A percentile compares a stretch with the other conserved stretches of the same genome.
Conservation (phyloP, 2,888 invertebrate species). For the Polietes domitor region DNA sequence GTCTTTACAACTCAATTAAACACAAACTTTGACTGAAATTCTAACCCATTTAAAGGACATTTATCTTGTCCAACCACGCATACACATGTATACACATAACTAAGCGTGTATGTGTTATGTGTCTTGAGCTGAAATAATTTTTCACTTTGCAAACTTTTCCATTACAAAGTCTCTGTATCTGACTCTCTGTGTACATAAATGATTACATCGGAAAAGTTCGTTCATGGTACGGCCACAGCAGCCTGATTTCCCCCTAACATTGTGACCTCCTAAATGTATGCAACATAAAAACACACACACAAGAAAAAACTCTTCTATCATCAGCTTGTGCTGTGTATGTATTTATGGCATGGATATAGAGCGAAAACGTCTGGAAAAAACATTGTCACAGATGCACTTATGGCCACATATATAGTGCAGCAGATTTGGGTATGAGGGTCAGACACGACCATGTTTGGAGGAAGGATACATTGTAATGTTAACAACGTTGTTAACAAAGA, state of each 20-base stretch:
- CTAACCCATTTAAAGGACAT: background rate
- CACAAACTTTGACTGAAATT: background rate
- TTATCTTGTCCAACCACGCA: background rate
- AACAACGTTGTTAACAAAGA: background rate
- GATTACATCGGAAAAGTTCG: background rate
- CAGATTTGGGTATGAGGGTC: background rate
- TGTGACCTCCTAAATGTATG: constrained; percentile 4
- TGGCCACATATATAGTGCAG: background rate
- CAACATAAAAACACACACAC: background rate
- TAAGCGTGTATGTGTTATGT: background rate
- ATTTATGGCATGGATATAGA: background rate
- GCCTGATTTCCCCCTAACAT: no score
- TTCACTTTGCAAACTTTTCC: constrained; percentile 8
- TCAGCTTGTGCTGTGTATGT: background rate
- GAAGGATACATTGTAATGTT: background rate
- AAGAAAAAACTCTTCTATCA: background rate
- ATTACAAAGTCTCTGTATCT: background rate
- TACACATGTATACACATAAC: background rate
- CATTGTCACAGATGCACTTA: background rate
- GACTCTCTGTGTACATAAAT: background rate
- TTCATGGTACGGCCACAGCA: background rate
- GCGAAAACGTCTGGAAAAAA: background rate
- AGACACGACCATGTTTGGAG: background rate
- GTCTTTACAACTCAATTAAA: constrained; percentile 1
- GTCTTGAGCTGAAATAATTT: background rate